Conservation (phyloP, 2,888 invertebrate species). For the Apamea sordens region DNA sequence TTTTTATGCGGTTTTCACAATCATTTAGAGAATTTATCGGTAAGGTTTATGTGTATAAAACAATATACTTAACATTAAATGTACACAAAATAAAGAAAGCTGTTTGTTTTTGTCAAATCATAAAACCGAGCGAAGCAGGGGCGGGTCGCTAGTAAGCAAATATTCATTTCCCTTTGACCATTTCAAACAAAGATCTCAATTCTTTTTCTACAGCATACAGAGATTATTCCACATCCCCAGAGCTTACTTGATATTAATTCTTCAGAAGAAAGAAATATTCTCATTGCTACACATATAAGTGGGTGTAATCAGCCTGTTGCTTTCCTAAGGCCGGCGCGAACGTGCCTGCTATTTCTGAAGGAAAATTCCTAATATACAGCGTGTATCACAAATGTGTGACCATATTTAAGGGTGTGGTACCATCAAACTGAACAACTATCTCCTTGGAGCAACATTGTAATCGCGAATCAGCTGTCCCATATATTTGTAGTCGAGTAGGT, state of each 20-base stretch:
- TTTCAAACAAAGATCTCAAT: neutral
- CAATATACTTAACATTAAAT: too few species aligned
- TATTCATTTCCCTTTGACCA: neutral
- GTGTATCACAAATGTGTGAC: neutral
- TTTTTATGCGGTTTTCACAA: neutral
- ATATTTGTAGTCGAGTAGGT: neutral
- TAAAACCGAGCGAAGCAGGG: neutral
- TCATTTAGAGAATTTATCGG: neutral
- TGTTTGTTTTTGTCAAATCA: neutral
- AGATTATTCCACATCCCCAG: neutral
- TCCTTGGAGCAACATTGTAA: neutral
- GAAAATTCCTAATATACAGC: conserved; percentile 1
- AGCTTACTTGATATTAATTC: conserved; percentile 22
- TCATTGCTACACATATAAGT: conserved; percentile 34
- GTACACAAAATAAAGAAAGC: too few species aligned
- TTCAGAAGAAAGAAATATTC: conserved; percentile 26
- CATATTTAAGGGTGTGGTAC: neutral
- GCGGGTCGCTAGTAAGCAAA: neutral
- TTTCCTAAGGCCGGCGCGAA: conserved; percentile 11
- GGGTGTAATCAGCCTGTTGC: conserved; percentile 51
- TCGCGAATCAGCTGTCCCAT: neutral
- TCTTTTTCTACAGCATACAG: neutral
- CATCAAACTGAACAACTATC: neutral
- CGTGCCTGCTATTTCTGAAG: conserved; percentile 44
- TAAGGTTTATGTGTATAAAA: too few species aligned